Evolutionary conservation across 2,113 vertebrate genomes (phyloP), one percentile per base, ranked within the genome.

Genomic region (Istiophorus platypterus): DNA sequence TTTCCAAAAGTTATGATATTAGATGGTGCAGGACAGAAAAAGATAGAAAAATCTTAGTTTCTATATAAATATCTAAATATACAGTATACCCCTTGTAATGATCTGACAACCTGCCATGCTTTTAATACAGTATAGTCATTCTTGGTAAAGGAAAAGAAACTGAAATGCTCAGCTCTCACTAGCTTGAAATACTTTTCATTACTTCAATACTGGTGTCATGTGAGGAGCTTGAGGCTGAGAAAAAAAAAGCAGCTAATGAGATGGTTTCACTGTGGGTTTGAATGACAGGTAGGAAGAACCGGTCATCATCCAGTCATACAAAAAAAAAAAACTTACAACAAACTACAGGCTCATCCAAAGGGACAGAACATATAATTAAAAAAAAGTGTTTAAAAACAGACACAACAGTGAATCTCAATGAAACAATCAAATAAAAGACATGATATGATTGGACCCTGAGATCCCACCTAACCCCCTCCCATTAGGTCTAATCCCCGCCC

Each of bases 21-120:
- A 80, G 71, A 86, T 87, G 84, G 72, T 2, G 72, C 64, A 90
- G 79, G 68, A 81, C 61, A 90, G 86, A 80, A 82, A 89, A 88
- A 87, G 76, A 92, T 91, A 91, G 81, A 92, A 94, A 94, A 89
- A 91, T 91, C 74, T 57, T 87, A 88, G 67, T 88, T 85, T 87
- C 78, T 86, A 84, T 95, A 95, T 95, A 95, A 95, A 95, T 93
- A 95, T 94, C 89, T 95, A 94, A 93, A 94, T 94, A 92, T 94
- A 91, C 88, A 93, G 87, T 81, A 93, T 86, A 89, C 77, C 84
- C 88, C 90, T 75, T 74, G 85, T 88, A 83, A 86, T 92, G 88
- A 90, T 91, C 87, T 65, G 74, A 91, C 72, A 89, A 66, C 74
- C 82, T 86, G 90, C 71, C 85, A 85, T 86, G 91, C 81, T 89